Evolutionary conservation across 2,797 vertebrate species (phyloP), one percentile per base, ranked within the genome.

Genomic region (Gallirallus australis): DNA sequence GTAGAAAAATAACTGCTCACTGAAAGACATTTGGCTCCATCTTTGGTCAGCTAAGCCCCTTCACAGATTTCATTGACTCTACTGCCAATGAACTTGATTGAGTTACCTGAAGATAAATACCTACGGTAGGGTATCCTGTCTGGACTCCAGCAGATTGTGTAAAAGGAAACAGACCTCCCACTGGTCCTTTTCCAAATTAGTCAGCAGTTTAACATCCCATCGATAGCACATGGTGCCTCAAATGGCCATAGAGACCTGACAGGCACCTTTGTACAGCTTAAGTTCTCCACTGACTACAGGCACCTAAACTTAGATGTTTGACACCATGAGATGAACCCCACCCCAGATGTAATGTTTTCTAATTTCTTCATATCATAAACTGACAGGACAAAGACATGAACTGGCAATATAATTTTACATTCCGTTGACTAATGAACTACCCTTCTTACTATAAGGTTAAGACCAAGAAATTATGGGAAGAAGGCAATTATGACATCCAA

Each of bases 331-430:
- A 17, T 52, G 30, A 80, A 40, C 14, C 3, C 8, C 24, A 69
- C 3, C 3, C 6, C 14, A 57, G 19, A 70, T 4, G 47, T 45
- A 79, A 59, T 20, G 15, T 31, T 52, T 23, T 78, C 25, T 52
- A 73, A 66, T 52, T 15, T 69, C 25, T 61, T 10, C 48, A n/a
- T 37, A 48, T 83, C 47, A 72, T 77, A 79, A 86, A 82, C 57
- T 69, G 75, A 21, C 69, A 94, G 79, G 33, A 33, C 31, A 86
- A 96, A 95, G 90, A 92, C 47, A 76, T 65, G 69, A 94, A 94
- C 15, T 53, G 53, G 53, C 42, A 89, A 61, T 21, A 13, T 33
- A 57, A 91, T 82, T 66, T 93, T 87, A 39, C 42, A 87, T 87
- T 94, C 71, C 65, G 53, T 39, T 59, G 93, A 89, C 20, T 93